Conservation (phyloP, 2,888 invertebrate species). For the Mesoligia furuncula region DNA sequence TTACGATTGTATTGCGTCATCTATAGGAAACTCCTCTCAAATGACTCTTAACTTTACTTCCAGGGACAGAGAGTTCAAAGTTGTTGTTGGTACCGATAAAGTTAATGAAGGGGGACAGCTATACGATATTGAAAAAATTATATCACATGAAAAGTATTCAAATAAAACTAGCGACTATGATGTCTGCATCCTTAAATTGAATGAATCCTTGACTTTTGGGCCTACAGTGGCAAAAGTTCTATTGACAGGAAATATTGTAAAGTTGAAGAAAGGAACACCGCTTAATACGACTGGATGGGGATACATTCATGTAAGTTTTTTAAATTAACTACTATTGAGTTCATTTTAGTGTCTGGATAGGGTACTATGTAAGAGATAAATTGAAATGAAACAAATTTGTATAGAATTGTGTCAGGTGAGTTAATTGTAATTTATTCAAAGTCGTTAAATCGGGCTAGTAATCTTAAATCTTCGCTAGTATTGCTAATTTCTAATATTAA, state of each 20-base stretch:
- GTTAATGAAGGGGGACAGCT: slow-evolving; percentile 62
- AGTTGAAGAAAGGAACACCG: slow-evolving; percentile 43
- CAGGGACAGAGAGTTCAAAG: slow-evolving; percentile 65
- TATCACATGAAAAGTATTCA: slow-evolving; percentile 63
- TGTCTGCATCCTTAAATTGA: slow-evolving; percentile 61
- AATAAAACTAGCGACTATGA: slow-evolving; percentile 64
- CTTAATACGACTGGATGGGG: slow-evolving; percentile 70
- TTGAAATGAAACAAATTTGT: not conserved
- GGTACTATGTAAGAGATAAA: not conserved
- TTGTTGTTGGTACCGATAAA: slow-evolving; percentile 68
- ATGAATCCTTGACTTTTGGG: slow-evolving; percentile 62
- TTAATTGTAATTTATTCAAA: too few relatives aligned
- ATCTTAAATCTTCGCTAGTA: too few relatives aligned
- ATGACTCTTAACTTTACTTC: slow-evolving; percentile 49
- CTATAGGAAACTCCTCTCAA: slow-evolving; percentile 4
- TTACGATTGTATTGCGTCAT: slow-evolving; percentile 49
- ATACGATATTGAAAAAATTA: slow-evolving; percentile 68
- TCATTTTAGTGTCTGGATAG: not conserved
- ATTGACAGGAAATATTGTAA: slow-evolving; percentile 43
- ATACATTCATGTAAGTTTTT: slow-evolving; percentile 57
- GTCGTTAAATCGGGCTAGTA: too few relatives aligned
- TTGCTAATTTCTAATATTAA: not conserved
- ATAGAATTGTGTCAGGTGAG: too few relatives aligned
- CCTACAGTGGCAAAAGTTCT: slow-evolving; percentile 56
- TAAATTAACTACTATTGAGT: not conserved